phyloP scores from a whole-genome alignment of 2,113 vertebrate genomes.

The Acrocephalus arundinaceus region DNA sequence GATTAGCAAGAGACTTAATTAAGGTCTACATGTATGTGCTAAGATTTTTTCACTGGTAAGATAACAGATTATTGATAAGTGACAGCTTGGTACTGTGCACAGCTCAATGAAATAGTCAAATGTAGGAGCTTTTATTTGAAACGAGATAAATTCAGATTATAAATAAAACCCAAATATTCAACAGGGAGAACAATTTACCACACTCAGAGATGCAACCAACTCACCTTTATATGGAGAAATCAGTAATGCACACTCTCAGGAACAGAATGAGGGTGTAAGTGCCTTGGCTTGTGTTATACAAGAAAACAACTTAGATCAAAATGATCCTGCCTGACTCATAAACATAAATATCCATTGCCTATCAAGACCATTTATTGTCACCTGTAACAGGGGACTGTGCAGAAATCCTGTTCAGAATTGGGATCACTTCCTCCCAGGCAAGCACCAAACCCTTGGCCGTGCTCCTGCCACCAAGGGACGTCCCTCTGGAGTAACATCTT shows the following conservation, averaged over 20 bases:
- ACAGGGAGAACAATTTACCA: background rate
- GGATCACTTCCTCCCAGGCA: background rate
- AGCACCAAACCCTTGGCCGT: background rate
- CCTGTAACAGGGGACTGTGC: background rate
- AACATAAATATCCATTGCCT: background rate
- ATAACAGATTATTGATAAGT: background rate
- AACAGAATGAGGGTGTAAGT: background rate
- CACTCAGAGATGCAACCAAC: background rate
- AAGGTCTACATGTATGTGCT: background rate
- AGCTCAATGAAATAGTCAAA: background rate
- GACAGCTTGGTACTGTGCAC: background rate
- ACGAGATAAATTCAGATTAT: background rate
- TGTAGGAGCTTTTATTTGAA: background rate
- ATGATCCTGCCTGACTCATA: background rate
- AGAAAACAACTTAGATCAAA: background rate
- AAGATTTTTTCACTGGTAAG: background rate
- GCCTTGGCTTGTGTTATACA: background rate
- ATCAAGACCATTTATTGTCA: background rate
- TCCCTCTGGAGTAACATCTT: background rate
- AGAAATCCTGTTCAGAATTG: background rate
- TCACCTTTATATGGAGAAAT: background rate
- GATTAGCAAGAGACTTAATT: background rate
- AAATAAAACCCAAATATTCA: background rate
- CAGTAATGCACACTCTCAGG: background rate
- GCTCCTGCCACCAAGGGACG: background rate